Evolutionary conservation across 2,888 invertebrate genomes (phyloP), one percentile per base, ranked within the genome.

Genomic region (Meghimatium bilineatum): DNA sequence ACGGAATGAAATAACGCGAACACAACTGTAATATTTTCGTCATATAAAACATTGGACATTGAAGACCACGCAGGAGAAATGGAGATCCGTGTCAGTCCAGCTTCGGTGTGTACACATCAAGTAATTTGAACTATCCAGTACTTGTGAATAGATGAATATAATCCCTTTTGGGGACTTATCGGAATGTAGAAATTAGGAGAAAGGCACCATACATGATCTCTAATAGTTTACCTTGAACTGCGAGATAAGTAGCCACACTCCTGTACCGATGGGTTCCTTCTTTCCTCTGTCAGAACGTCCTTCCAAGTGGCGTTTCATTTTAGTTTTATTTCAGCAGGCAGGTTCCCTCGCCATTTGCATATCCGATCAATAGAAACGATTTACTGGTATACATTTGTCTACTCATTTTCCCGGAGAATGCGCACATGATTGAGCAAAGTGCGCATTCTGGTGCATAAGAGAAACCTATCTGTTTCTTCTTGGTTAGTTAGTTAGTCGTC

Each of bases 171-270:
- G 44, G 5, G 44, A 44, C 12, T 56, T 56, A 23, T 56, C 56
- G 56, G 3, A 23, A 23, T 20, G 2, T 12, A 20, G 56, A 56
- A 56, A 20, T 14, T 20, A 3, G 56, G 56, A 56, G 6, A 44
- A 8, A n/a, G n/a, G 12, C 12, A 44, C 5, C 44, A 44, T 8
- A 44, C 12, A 44, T 44, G 44, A 44, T 12, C 56, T 20, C 56
- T 17, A 23, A 23, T 56, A 12, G 3, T 56, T n/a, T 52, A 74
- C 74, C 74, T 74, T 49, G 32, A 0, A 34, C 76, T 34, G 8
- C 23, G 76, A 60, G 52, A 77, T 77, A 1, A 77, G 63, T 12
- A 77, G 34, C 76, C 76, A 63, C 60, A 63, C n/a, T 23, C 76
- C 76, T 60, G 38, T 63, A 17, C 44, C 38, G 38, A 36, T 14